phyloP scores from a whole-genome alignment of 2,888 invertebrate genomes.

The Podotricha telesiphe region DNA sequence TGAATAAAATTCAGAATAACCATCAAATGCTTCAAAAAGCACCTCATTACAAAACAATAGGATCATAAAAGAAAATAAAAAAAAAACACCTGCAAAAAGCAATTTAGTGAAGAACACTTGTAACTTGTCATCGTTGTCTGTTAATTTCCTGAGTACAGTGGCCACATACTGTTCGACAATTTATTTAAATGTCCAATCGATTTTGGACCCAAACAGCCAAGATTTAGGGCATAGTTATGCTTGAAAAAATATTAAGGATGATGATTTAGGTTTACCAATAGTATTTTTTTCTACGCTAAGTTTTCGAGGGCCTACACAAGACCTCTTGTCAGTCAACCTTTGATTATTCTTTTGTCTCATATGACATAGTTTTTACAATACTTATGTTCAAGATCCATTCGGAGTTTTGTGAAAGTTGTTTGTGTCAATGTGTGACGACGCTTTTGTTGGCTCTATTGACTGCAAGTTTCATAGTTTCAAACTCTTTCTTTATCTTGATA shows the following conservation, averaged over 20 bases:
- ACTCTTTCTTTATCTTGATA: background rate
- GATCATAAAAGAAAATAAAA: constrained; percentile 25
- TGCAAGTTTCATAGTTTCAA: background rate
- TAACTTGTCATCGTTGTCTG: constrained; percentile 80
- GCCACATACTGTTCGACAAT: constrained; percentile 39
- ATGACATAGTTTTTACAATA: constrained; percentile 42
- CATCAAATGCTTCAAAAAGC: constrained; percentile 42
- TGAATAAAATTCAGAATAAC: constrained; percentile 34
- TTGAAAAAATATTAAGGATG: background rate
- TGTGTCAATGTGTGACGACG: background rate
- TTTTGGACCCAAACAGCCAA: background rate
- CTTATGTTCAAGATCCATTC: constrained; percentile 8
- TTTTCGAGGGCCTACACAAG: constrained; percentile 62
- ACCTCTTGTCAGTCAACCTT: constrained; percentile 55
- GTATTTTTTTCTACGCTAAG: constrained; percentile 63
- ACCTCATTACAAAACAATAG: constrained; percentile 49
- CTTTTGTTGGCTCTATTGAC: background rate
- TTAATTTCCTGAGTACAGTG: constrained; percentile 71
- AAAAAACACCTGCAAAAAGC: constrained; percentile 42
- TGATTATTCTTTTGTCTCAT: constrained; percentile 68
- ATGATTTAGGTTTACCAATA: background rate
- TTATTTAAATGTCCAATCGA: constrained; percentile 18
- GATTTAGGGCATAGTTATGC: background rate
- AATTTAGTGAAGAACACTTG: constrained; percentile 67
- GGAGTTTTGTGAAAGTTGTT: constrained; percentile 14